These are phyloP conservation scores for Burhinus oedicnemus DNA, from an alignment of 2,113 vertebrate genomes.

Conservation along the genomic window DNA sequence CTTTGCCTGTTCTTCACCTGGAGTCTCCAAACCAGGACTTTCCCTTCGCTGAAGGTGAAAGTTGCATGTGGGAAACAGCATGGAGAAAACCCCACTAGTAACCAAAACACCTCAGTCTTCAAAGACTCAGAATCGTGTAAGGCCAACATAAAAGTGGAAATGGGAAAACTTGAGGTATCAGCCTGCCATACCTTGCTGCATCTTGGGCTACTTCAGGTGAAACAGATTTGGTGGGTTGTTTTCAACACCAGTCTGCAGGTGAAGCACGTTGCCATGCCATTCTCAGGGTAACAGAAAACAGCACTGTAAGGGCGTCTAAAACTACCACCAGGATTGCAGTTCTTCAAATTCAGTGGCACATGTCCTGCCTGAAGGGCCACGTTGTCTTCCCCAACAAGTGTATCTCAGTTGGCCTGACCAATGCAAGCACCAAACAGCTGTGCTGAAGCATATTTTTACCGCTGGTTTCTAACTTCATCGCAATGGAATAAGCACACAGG, in stretches of 20 bases:
- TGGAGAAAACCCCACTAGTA: not conserved
- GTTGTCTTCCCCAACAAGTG: accelerated
- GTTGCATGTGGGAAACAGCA: not conserved
- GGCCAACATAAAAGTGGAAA: not conserved
- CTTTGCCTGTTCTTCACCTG: not conserved
- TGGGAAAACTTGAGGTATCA: not conserved
- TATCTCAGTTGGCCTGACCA: not conserved
- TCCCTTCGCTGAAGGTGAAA: not conserved
- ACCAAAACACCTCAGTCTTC: not conserved
- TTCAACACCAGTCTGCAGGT: not conserved
- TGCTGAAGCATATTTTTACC: not conserved
- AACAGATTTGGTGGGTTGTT: not conserved
- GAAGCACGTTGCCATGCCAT: not conserved
- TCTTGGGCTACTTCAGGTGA: not conserved
- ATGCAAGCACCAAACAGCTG: not conserved
- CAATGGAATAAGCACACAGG: not conserved
- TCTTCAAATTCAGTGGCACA: not conserved
- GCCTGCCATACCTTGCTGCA: not conserved
- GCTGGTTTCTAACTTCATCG: not conserved
- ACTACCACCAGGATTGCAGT: not conserved
- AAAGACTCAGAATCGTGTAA: not conserved
- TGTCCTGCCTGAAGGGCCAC: not conserved
- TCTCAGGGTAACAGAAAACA: not conserved
- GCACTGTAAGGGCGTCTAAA: not conserved
- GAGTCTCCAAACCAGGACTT: not conserved